These are phyloP conservation scores for Thinocorus orbignyianus DNA, from an alignment of 2,113 vertebrate genomes.

Conservation along the genomic window DNA sequence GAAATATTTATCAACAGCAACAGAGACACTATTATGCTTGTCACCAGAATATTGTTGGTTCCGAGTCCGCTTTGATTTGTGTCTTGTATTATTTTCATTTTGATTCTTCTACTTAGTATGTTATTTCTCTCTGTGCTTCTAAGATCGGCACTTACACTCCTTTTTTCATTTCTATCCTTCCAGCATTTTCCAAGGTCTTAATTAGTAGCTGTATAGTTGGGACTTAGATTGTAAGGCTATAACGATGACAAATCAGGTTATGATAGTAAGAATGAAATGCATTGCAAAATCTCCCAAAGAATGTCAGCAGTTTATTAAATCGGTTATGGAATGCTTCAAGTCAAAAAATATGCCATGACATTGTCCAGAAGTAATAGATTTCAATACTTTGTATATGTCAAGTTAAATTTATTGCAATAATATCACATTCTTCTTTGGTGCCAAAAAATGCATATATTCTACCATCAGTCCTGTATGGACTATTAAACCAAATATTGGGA, in stretches of 20 bases:
- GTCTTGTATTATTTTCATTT: conserved; percentile 11
- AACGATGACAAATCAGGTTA: not conserved
- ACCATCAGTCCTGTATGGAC: not conserved
- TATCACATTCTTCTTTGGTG: not conserved
- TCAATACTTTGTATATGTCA: not conserved
- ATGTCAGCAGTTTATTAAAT: not conserved
- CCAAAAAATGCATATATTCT: not conserved
- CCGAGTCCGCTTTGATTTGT: not conserved
- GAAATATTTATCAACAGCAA: not conserved
- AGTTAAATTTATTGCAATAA: not conserved
- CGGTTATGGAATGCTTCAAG: not conserved
- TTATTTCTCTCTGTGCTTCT: not conserved
- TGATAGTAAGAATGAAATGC: not conserved
- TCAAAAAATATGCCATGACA: not conserved
- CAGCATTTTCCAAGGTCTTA: not conserved
- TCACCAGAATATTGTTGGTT: not conserved
- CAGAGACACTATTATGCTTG: not conserved
- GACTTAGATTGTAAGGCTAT: not conserved
- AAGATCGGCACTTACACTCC: not conserved
- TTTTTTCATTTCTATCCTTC: not conserved
- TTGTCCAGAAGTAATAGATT: not conserved
- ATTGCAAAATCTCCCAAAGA: not conserved
- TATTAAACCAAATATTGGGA: not conserved
- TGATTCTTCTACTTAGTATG: not conserved
- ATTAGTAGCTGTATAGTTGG: not conserved